These are phyloP conservation scores for Phortica okadai DNA, from an alignment of 2,888 invertebrate species.

Conservation along the genomic window DNA sequence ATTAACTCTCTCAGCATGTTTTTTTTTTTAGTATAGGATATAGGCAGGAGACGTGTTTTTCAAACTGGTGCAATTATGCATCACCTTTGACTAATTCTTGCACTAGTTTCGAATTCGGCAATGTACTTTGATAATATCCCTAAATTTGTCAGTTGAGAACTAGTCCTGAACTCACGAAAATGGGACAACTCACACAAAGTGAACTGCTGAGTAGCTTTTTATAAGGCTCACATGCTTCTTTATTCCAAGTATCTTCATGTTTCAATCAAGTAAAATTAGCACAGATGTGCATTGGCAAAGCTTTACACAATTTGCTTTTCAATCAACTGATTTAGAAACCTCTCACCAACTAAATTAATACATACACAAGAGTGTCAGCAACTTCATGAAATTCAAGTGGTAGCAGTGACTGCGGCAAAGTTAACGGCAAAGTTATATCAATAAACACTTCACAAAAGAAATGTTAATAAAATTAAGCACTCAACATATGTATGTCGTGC, in stretches of 20 bases:
- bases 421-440: neutral
- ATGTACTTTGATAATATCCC: too few relatives aligned
- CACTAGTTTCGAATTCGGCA: too few relatives aligned
- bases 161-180: too few relatives aligned
- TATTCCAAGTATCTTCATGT: too few relatives aligned
- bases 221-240: too few relatives aligned
- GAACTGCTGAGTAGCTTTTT: too few relatives aligned
- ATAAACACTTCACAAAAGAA: slow-evolving; percentile 2
- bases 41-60: neutral
- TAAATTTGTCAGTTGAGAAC: too few relatives aligned
- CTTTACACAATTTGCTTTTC: neutral
- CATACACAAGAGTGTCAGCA: neutral
- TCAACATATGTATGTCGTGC: neutral
- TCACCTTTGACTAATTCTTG: too few relatives aligned
- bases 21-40: too few relatives aligned
- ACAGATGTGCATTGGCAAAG: too few relatives aligned
- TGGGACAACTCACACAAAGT: too few relatives aligned
- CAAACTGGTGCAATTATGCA: neutral
- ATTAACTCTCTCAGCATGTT: neutral
- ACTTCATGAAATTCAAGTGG: slow-evolving; percentile 1
- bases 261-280: too few relatives aligned
- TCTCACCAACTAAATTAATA: neutral
- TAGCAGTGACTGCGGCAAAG: neutral
- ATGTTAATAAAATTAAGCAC: slow-evolving; percentile 18
- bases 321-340: neutral